Percentiles rank a stretch among this genome's conserved stretches.
Conservation (phyloP, 2,113 vertebrate genomes). For the Nansenia antarctica region DNA sequence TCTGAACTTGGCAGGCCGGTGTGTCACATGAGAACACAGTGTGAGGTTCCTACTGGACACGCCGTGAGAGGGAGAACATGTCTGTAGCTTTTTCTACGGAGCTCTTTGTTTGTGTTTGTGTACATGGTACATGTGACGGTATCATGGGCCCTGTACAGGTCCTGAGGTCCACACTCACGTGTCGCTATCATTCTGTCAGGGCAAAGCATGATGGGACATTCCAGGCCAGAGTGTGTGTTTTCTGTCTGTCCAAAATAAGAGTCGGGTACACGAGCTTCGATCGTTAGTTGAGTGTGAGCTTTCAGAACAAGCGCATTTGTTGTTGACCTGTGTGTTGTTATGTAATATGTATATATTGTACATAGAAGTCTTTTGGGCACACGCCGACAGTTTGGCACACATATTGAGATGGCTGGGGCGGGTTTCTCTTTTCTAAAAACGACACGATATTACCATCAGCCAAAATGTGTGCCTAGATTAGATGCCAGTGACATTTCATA, state of each 20-base stretch:
- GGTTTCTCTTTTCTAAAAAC: not conserved
- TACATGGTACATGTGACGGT: no score
- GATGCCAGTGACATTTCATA: not conserved
- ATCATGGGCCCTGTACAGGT: not conserved
- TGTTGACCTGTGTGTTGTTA: not conserved
- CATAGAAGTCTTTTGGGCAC: conserved; percentile 19
- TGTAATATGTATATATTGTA: conserved; percentile 54
- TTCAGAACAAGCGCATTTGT: conserved; percentile 1
- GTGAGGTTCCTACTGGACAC: no score
- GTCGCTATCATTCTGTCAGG: not conserved
- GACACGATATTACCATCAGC: not conserved
- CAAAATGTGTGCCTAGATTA: conserved; percentile 14
- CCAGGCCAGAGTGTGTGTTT: not conserved
- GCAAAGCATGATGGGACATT: not conserved
- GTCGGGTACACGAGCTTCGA: conserved; percentile 16
- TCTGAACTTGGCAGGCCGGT: not conserved
- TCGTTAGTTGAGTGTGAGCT: conserved; percentile 3
- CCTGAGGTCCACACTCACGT: no score
- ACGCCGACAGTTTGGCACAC: not conserved
- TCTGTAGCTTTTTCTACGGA: not conserved
- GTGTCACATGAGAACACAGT: not conserved
- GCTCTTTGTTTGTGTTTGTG: not conserved
- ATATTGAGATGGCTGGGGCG: not conserved
- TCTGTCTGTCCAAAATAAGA: conserved; percentile 12
- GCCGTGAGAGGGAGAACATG: not conserved